Conservation (phyloP, 2,888 invertebrate genomes). For the Cepaea hortensis region DNA sequence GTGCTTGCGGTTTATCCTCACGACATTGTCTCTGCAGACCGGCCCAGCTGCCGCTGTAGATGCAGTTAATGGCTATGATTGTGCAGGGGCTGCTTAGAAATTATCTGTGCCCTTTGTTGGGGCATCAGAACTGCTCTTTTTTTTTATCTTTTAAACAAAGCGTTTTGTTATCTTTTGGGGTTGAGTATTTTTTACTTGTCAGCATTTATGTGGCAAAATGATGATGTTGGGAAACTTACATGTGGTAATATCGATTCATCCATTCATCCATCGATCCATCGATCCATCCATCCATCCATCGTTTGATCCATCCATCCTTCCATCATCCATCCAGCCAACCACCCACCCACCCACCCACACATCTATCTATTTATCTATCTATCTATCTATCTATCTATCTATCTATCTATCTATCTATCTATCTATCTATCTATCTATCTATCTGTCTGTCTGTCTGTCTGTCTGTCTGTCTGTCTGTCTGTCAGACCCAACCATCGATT, state of each 20-base stretch:
- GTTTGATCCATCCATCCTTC: background rate
- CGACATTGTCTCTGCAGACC: background rate
- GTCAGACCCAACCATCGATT: background rate
- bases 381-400: background rate
- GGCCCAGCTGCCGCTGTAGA: too few species aligned
- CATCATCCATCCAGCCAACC: background rate
- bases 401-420: conserved; percentile 1
- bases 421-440: background rate
- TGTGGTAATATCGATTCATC: background rate
- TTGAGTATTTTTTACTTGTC: too few species aligned
- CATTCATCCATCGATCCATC: background rate
- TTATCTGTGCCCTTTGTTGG: too few species aligned
- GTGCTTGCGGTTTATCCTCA: background rate
- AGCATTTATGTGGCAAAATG: too few species aligned
- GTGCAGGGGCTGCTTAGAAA: too few species aligned
- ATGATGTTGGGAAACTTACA: too few species aligned
- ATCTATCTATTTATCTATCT: background rate
- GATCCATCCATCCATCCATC: background rate
- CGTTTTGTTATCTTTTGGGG: too few species aligned
- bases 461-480: background rate
- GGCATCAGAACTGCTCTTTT: too few species aligned
- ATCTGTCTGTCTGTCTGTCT: background rate
- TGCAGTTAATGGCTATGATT: too few species aligned
- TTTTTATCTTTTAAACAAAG: too few species aligned
- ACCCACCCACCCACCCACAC: too few species aligned